Evolutionary conservation across 2,797 vertebrate genomes (phyloP), one percentile per base, ranked within the genome.

Genomic region (Dermochelys coriacea): DNA sequence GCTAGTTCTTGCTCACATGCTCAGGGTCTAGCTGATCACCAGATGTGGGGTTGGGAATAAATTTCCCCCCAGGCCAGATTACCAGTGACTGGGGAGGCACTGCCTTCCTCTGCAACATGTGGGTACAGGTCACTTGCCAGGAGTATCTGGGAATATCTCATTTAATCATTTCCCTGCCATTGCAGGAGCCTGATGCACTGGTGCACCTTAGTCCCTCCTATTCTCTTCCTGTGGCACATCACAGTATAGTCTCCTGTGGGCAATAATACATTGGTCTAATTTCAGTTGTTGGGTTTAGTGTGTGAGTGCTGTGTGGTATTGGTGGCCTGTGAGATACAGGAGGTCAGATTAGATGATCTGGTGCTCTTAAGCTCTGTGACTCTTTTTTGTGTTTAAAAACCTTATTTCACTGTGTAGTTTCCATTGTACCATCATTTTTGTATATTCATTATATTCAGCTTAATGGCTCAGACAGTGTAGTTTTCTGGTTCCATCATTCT

Each of bases 391-490:
- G 34, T 52, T 82, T n/a, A 51, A 80, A 47, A 80, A 52, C 14
- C 2, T 3, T 1, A 21, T 78, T 85, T 91, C 15, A 34, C 21
- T 45, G 10, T 25, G 71, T 12, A 47, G 25, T 2, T 92, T 93
- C 92, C 12, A 34, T 78, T 9, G 0, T 0, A 11, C 68, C 6
- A 54, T 47, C 4, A 25, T 31, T 87, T 5, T 12, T 52, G 7
- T 50, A n/a, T 59, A 68, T 25, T 89, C 49, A 18, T 29, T 64
- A n/a, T 19, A 82, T 3, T 68, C 21, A 93, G 12, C 1, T 34
- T 61, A 55, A 83, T 19, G 85, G 37, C 14, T 90, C 68, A 68
- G 80, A 59, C 10, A 89, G 37, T 71, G 55, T 77, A 23, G 45
- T 29, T 71, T 31, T 77, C 14, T 49, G 41, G 25, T 77, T 47